Conservation (phyloP, 2,797 vertebrate species). For the Spinus olivaceus region DNA sequence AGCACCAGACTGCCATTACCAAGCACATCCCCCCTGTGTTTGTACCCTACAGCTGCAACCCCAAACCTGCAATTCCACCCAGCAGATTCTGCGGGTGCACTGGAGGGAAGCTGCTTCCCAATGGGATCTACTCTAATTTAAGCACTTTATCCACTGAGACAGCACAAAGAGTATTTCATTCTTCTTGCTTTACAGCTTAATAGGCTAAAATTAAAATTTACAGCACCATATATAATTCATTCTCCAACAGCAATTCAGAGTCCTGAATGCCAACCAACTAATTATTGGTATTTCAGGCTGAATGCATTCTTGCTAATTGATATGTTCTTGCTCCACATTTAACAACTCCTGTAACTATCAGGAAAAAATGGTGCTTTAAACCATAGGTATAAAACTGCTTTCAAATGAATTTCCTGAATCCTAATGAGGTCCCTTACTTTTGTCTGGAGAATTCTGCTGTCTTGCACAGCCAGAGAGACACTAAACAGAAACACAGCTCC, state of each 20-base stretch:
- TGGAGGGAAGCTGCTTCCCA: neutral
- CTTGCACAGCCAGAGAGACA: neutral
- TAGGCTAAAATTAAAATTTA: slow-evolving; percentile 59
- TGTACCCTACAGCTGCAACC: fast-evolving
- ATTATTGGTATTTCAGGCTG: slow-evolving; percentile 16
- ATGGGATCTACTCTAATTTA: neutral
- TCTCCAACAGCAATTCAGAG: slow-evolving; percentile 33
- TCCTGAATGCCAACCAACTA: slow-evolving; percentile 28
- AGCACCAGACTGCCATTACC: fast-evolving
- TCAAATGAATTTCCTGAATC: slow-evolving; percentile 32
- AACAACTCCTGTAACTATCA: slow-evolving; percentile 11
- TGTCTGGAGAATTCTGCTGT: neutral
- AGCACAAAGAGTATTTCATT: slow-evolving; percentile 23
- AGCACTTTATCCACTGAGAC: slow-evolving; percentile 28
- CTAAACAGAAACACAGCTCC: neutral
- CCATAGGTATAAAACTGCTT: slow-evolving; percentile 5
- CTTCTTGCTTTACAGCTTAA: slow-evolving; percentile 36
- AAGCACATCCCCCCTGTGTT: fast-evolving
- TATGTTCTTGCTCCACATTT: slow-evolving; percentile 10
- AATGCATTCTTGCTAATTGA: slow-evolving; percentile 20
- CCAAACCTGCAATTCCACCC: neutral
- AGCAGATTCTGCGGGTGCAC: fast-evolving
- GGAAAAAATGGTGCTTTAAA: slow-evolving; percentile 5
- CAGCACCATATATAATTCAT: slow-evolving; percentile 38
- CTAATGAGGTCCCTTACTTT: neutral